Evolutionary conservation across 1,140 invertebrate species (phyloP).

Genomic region (Adoxophyes honmai): DNA sequence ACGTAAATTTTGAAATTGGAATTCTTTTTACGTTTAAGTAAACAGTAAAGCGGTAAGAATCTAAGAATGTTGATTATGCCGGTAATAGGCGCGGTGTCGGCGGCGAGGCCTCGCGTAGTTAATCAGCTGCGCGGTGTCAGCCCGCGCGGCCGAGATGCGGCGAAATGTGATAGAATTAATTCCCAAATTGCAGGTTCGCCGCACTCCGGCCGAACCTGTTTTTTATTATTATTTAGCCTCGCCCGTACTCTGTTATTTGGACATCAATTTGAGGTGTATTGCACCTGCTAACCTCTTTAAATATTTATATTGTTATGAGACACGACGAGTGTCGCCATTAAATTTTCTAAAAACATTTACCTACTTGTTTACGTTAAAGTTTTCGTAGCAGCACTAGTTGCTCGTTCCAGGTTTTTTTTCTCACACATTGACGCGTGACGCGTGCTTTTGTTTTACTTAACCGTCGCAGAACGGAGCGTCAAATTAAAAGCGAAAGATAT

Average conservation of each 20-base stretch:
- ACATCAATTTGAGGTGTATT: slow-evolving; percentile 54
- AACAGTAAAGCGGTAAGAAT: slow-evolving; percentile 31
- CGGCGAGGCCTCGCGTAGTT: slow-evolving; percentile 44
- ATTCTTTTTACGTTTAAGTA: slow-evolving; percentile 17
- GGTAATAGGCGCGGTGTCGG: slow-evolving; percentile 44
- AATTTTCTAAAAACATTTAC: slow-evolving; percentile 36
- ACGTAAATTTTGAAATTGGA: neutral
- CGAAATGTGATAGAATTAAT: slow-evolving; percentile 64
- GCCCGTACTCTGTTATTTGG: slow-evolving; percentile 55
- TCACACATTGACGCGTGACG: too few species aligned
- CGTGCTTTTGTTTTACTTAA: too few species aligned
- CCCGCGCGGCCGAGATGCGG: slow-evolving; percentile 36
- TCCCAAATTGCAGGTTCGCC: slow-evolving; percentile 52
- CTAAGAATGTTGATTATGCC: slow-evolving; percentile 41
- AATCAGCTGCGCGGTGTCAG: slow-evolving; percentile 53
- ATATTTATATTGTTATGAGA: slow-evolving; percentile 55
- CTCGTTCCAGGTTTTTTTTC: too few species aligned
- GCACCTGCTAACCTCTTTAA: slow-evolving; percentile 61
- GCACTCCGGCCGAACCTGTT: slow-evolving; percentile 36
- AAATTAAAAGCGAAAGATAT: too few species aligned
- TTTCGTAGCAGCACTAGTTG: neutral
- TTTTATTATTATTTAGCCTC: slow-evolving; percentile 47
- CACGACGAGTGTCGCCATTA: slow-evolving; percentile 25
- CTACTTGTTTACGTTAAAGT: slow-evolving; percentile 9
- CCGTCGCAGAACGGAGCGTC: too few species aligned